Evolutionary conservation across 1,140 invertebrate species (phyloP).

Genomic region (Orius insidiosus): DNA sequence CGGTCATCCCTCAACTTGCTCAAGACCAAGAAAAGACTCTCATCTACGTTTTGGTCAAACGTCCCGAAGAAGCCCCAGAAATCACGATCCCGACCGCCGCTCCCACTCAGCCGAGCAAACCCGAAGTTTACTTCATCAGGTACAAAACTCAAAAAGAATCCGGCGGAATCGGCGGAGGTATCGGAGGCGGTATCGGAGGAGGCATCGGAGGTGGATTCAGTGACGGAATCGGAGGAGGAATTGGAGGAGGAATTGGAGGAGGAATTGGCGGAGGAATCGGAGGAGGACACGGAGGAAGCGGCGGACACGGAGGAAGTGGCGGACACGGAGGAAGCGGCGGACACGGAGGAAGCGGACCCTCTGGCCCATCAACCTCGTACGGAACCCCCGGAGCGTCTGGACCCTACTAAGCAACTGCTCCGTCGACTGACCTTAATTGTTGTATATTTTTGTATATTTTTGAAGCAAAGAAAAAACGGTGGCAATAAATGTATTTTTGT

Average conservation of each 20-base stretch:
- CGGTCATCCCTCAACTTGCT: constrained; percentile 48
- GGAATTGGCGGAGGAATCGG: constrained; percentile 24
- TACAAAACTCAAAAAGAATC: constrained; percentile 59
- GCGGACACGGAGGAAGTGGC: constrained; percentile 25
- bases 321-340: no score
- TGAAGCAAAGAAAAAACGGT: constrained; percentile 18
- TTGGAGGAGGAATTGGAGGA: constrained; percentile 24
- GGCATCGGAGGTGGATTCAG: constrained; percentile 25
- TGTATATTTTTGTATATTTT: constrained; percentile 14
- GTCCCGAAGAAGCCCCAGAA: constrained; percentile 59
- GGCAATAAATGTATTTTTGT: constrained; percentile 20
- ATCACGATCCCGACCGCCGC: constrained; percentile 52
- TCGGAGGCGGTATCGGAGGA: constrained; percentile 26
- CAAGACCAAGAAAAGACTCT: constrained; percentile 78
- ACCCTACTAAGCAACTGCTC: constrained; percentile 23
- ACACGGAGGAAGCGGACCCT: constrained; percentile 29
- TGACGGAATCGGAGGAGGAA: constrained; percentile 22
- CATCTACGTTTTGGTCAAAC: constrained; percentile 75
- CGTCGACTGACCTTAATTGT: neutral
- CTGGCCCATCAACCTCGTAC: neutral
- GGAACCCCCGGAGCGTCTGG: constrained; percentile 23
- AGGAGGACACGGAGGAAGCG: constrained; percentile 23
- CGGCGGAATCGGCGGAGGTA: constrained; percentile 19
- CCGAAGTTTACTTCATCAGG: constrained; percentile 74
- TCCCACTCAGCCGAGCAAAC: constrained; percentile 64